Percentiles rank a stretch among this genome's conserved stretches.
Evolutionary conservation across 2,797 vertebrate species (phyloP).

Genomic region (Arnoldichthys spilopterus): DNA sequence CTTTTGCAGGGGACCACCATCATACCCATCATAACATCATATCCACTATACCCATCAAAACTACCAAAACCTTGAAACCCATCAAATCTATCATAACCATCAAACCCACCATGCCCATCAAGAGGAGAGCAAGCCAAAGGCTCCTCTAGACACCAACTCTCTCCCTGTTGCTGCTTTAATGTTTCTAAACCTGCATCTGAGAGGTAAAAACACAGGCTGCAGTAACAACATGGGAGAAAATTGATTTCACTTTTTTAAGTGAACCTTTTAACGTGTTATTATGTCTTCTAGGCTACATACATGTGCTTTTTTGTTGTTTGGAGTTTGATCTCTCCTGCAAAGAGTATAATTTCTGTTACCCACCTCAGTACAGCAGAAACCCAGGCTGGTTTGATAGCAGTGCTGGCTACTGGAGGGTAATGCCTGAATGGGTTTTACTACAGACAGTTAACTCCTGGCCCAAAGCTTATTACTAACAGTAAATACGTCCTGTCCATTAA

Average conservation of each 20-base stretch:
- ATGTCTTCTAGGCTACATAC: neutral
- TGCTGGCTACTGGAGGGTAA: neutral
- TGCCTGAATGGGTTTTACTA: neutral
- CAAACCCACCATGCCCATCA: slow-evolving; percentile 55
- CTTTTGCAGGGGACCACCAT: slow-evolving; percentile 21
- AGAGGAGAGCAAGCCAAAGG: slow-evolving; percentile 73
- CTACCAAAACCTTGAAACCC: neutral
- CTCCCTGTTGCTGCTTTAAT: slow-evolving; percentile 63
- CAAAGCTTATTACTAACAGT: neutral
- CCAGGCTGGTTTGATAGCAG: neutral
- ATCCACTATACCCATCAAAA: neutral
- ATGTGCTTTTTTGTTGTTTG: neutral
- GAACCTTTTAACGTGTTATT: neutral
- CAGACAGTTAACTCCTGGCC: neutral
- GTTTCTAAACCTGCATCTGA: neutral
- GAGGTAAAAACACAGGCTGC: neutral
- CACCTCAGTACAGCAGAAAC: neutral
- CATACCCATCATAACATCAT: neutral
- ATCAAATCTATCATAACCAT: neutral
- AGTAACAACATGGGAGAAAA: neutral
- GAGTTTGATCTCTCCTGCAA: neutral
- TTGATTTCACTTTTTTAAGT: neutral
- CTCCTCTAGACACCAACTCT: slow-evolving; percentile 74
- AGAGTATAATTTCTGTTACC: neutral
- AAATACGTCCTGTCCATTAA: neutral